Percentiles rank a stretch among this genome's conserved stretches.
These are phyloP conservation scores for Heliangelus exortis DNA, from an alignment of 2,797 vertebrate species.

Conservation along the genomic window DNA sequence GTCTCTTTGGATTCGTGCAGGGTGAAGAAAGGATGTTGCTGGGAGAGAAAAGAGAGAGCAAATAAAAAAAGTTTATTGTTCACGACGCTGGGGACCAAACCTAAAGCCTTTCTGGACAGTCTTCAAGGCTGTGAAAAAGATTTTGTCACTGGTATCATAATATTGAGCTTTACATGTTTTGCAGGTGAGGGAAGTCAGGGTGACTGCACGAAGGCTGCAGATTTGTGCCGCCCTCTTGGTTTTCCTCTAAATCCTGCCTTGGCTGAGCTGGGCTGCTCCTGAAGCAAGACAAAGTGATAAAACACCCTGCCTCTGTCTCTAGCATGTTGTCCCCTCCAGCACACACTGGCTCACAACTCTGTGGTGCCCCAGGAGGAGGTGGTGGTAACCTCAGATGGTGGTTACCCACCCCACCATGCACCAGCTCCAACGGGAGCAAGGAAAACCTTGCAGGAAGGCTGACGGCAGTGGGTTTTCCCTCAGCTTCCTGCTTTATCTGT, in stretches of 20 bases:
- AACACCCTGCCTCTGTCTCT: background rate
- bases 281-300: background rate
- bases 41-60: slow-evolving; percentile 37
- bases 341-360: background rate
- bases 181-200: background rate
- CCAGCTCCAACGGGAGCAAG: background rate
- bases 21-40: slow-evolving; percentile 96
- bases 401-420: rapidly evolving
- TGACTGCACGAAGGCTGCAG: background rate
- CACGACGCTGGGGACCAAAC: background rate
- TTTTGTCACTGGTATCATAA: background rate
- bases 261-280: background rate
- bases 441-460: background rate
- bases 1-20: slow-evolving; percentile 95
- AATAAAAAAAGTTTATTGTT: background rate
- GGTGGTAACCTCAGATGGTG: no score
- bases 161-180: background rate
- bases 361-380: background rate
- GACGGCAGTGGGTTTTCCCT: background rate
- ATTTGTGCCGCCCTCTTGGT: background rate
- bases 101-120: background rate
- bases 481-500: slow-evolving; percentile 24
- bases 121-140: background rate
- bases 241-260: background rate
- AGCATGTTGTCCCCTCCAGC: background rate